phyloP scores from a whole-genome alignment of 92 coral and sea anemone genomes.

The Porites cylindrica region DNA sequence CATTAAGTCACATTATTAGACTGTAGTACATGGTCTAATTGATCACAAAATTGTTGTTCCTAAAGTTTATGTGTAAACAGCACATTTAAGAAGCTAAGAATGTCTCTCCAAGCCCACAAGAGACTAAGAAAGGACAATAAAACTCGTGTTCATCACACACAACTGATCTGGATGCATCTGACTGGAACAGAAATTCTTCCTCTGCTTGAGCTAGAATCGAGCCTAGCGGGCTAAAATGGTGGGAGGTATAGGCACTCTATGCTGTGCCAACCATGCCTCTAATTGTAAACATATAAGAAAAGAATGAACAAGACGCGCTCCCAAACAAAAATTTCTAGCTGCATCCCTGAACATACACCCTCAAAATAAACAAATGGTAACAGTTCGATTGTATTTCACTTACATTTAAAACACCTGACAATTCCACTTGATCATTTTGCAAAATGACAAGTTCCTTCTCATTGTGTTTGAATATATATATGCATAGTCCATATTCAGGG shows the following conservation, averaged over 20 bases:
- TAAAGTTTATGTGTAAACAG: conserved; percentile 17
- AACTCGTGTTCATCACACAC: conserved; percentile 17
- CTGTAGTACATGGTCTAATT: conserved; percentile 18
- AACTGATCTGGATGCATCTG: conserved; percentile 17
- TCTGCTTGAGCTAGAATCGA: conserved; percentile 15
- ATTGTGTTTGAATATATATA: conserved; percentile 20
- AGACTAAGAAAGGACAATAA: conserved; percentile 17
- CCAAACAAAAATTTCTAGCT: conserved; percentile 8
- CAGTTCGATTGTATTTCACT: conserved; percentile 25
- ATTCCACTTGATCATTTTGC: conserved; percentile 43
- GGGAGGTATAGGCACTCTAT: conserved; percentile 20
- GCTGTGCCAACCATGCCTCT: conserved; percentile 14
- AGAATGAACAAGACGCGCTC: conserved; percentile 10
- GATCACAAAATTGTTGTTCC: conserved; percentile 7
- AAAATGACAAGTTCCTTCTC: conserved; percentile 24
- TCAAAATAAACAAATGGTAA: conserved; percentile 16
- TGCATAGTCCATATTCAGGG: conserved; percentile 2
- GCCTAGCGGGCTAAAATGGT: conserved; percentile 19
- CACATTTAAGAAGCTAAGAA: conserved; percentile 15
- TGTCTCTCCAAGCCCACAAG: conserved; percentile 21
- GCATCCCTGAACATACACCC: conserved; percentile 18
- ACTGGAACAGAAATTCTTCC: conserved; percentile 16
- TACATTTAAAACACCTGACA: conserved; percentile 37
- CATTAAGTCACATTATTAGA: conserved; percentile 12
- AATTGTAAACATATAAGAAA: conserved; percentile 9